These are phyloP conservation scores for Notocelia uddmanniana DNA, from an alignment of 2,888 invertebrate genomes.

Conservation along the genomic window DNA sequence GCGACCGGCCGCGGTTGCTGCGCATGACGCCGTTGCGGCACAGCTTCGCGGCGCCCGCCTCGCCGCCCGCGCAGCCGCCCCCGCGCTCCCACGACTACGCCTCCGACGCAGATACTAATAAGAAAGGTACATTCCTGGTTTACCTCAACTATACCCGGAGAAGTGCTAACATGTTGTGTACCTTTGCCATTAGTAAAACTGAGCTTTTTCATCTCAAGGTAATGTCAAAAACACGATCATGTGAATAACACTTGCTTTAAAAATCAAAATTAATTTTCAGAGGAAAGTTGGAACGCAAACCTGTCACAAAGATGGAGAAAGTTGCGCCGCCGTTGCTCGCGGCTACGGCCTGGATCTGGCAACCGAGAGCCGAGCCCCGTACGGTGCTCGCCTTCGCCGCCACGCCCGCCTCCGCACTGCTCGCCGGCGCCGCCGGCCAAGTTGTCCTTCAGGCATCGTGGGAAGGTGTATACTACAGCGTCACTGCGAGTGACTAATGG, in stretches of 20 bases:
- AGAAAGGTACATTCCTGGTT: slow-evolving; percentile 76
- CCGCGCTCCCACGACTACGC: slow-evolving; percentile 79
- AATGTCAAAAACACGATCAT: slow-evolving; percentile 6
- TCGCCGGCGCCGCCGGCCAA: slow-evolving; percentile 80
- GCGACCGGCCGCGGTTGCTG: slow-evolving; percentile 83
- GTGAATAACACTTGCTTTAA: slow-evolving; percentile 26
- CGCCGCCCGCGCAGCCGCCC: slow-evolving; percentile 75
- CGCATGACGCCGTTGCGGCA: slow-evolving; percentile 86
- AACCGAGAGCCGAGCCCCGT: slow-evolving; percentile 84
- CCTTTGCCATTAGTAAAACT: slow-evolving; percentile 7
- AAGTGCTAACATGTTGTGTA: slow-evolving; percentile 14
- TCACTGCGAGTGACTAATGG: slow-evolving; percentile 83
- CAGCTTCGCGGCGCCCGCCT: slow-evolving; percentile 84
- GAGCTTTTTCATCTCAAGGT: neutral
- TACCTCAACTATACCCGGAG: slow-evolving; percentile 2
- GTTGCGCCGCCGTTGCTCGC: slow-evolving; percentile 89
- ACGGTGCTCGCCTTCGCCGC: slow-evolving; percentile 86
- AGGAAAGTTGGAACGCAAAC: slow-evolving; percentile 91
- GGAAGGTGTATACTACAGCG: slow-evolving; percentile 82
- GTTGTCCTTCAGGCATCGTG: slow-evolving; percentile 80
- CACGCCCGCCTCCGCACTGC: slow-evolving; percentile 79
- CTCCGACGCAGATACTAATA: slow-evolving; percentile 87
- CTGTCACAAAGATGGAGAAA: slow-evolving; percentile 91
- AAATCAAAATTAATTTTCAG: slow-evolving; percentile 74
- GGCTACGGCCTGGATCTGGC: slow-evolving; percentile 88